Conservation (phyloP, 2,888 invertebrate genomes). For the Lithophane semibrunnea region DNA sequence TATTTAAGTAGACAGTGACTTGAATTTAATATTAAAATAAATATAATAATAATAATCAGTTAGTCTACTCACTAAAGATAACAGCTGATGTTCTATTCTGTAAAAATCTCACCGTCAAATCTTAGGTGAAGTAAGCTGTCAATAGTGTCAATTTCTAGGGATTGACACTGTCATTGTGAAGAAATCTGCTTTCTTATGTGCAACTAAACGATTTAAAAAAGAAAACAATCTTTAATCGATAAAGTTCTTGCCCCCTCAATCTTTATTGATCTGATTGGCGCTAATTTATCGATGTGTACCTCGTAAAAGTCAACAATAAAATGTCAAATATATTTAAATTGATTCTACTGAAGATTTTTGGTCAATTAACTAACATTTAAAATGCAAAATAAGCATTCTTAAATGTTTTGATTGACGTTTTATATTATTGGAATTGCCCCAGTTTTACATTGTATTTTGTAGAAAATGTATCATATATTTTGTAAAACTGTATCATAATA, state of each 20-base stretch:
- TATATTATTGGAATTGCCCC: slow-evolving; percentile 20
- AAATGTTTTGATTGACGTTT: slow-evolving; percentile 39
- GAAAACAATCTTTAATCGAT: slow-evolving; percentile 6
- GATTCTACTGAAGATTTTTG: slow-evolving; percentile 42
- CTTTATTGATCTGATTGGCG: slow-evolving; percentile 36
- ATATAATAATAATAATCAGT: neutral
- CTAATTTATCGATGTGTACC: slow-evolving; percentile 52
- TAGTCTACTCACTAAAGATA: neutral
- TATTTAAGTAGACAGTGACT: neutral
- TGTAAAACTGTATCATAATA: slow-evolving; percentile 5
- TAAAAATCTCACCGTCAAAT: neutral
- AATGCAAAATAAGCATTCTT: slow-evolving; percentile 38
- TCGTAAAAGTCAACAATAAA: slow-evolving; percentile 60
- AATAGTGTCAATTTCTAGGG: no score
- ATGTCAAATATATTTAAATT: slow-evolving; percentile 51
- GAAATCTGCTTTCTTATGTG: neutral
- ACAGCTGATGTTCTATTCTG: neutral
- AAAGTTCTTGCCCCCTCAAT: slow-evolving; percentile 21
- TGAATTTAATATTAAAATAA: neutral
- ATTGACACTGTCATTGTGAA: neutral
- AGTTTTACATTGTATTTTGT: slow-evolving; percentile 13
- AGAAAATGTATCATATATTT: slow-evolving; percentile 15
- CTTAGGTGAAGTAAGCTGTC: neutral
- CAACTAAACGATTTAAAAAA: slow-evolving; percentile 14
- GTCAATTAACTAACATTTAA: slow-evolving; percentile 41